Percentiles rank a stretch among this genome's conserved stretches.
Evolutionary conservation across 2,113 vertebrate species (phyloP).

Genomic region (Aythya baeri): DNA sequence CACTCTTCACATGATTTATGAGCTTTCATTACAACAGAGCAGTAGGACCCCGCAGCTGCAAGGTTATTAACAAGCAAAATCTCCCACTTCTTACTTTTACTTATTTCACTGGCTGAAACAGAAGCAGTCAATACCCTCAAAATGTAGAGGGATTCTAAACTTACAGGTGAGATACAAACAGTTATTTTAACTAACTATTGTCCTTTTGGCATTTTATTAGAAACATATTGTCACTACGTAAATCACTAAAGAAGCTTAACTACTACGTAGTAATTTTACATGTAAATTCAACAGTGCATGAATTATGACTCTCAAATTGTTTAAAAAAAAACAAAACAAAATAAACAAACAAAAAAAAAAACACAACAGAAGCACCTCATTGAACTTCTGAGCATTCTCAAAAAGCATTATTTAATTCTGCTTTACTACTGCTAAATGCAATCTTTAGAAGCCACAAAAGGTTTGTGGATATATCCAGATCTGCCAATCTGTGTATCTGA

Average conservation of each 20-base stretch:
- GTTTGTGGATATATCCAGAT: not conserved
- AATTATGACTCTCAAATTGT: fast-evolving
- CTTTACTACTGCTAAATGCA: fast-evolving
- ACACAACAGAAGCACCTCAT: not conserved
- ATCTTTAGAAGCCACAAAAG: not conserved
- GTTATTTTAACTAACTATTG: not conserved
- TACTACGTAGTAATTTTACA: not conserved
- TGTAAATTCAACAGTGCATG: not conserved
- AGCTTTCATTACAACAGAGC: not conserved
- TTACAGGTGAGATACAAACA: fast-evolving
- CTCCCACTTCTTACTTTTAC: not conserved
- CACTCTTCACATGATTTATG: fast-evolving
- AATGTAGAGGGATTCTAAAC: not conserved
- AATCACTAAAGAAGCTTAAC: not conserved
- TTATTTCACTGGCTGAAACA: not conserved
- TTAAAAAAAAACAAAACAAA: too few species aligned
- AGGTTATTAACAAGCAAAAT: not conserved
- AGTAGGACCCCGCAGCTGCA: not conserved
- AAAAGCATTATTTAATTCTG: not conserved
- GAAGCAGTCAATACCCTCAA: not conserved
- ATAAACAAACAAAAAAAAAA: too few species aligned
- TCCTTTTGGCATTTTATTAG: not conserved
- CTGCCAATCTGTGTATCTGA: not conserved
- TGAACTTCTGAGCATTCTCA: fast-evolving
- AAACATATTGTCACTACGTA: not conserved